A percentile compares a stretch with the other conserved stretches of the same genome.
These are phyloP conservation scores for Myathropa florea DNA, from an alignment of 2,888 invertebrate species.

Conservation along the genomic window DNA sequence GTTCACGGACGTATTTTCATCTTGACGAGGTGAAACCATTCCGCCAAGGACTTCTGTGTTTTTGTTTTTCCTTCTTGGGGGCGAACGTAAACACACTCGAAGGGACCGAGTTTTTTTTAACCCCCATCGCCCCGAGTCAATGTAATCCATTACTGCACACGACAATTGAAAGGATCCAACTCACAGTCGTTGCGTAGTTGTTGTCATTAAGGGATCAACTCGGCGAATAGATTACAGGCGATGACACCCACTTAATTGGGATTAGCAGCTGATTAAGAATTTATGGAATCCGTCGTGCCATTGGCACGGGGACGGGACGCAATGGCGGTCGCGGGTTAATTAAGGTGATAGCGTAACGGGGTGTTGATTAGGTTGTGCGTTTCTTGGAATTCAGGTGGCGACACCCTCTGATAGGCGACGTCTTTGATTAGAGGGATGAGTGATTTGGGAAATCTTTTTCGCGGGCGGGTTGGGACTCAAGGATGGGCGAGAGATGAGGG, in stretches of 20 bases:
- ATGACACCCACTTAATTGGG: not conserved
- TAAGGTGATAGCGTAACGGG: not conserved
- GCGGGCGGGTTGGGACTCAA: not conserved
- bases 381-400: not conserved
- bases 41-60: not conserved
- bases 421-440: not conserved
- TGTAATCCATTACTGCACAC: not conserved
- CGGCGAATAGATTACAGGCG: not conserved
- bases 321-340: not conserved
- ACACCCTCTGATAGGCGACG: not conserved
- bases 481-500: no score
- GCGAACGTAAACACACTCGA: not conserved
- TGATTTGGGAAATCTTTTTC: not conserved
- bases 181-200: not conserved
- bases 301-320: not conserved
- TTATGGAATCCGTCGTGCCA: constrained; percentile 1
- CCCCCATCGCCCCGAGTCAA: not conserved
- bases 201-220: not conserved
- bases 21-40: not conserved
- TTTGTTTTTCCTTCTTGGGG: not conserved
- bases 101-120: not conserved
- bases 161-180: not conserved
- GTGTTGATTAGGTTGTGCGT: not conserved
- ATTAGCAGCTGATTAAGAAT: constrained; percentile 13
- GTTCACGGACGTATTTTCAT: not conserved